phyloP scores from a whole-genome alignment of 2,888 invertebrate genomes.

The Zaprionus bogoriensis region DNA sequence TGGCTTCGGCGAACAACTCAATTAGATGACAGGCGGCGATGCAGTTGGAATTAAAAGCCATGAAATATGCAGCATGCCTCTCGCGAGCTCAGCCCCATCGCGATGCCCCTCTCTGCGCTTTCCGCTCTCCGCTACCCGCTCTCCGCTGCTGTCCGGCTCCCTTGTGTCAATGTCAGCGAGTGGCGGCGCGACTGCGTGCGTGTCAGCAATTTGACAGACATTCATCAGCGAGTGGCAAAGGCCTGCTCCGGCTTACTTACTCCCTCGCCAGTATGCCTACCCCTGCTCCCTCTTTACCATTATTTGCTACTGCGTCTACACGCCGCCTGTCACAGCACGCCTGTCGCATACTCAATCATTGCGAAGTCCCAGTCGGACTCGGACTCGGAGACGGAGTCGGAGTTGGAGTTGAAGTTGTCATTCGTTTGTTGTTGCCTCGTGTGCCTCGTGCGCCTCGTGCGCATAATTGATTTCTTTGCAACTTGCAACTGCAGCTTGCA shows the following conservation, averaged over 20 bases:
- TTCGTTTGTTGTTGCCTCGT: constrained; percentile 46
- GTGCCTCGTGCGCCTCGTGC: constrained; percentile 67
- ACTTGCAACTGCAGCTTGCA: constrained; percentile 8
- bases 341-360: constrained; percentile 74
- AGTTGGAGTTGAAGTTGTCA: constrained; percentile 43
- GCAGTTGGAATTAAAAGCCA: constrained; percentile 66
- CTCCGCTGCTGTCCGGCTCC: neutral
- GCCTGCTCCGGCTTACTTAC: neutral
- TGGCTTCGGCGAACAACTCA: constrained; percentile 72
- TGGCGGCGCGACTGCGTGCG: constrained; percentile 66
- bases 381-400: constrained; percentile 13
- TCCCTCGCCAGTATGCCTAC: neutral
- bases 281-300: neutral
- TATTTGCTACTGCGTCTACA: neutral
- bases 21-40: constrained; percentile 70
- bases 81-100: too few species aligned
- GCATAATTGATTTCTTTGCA: constrained; percentile 66
- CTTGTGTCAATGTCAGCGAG: constrained; percentile 76
- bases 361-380: constrained; percentile 18
- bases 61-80: constrained; percentile 53
- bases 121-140: neutral
- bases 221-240: constrained; percentile 61
- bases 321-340: constrained; percentile 45
- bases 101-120: constrained; percentile 22
- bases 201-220: constrained; percentile 79